phyloP scores from a whole-genome alignment of 2,888 invertebrate genomes.

The Choreutis nemorana region DNA sequence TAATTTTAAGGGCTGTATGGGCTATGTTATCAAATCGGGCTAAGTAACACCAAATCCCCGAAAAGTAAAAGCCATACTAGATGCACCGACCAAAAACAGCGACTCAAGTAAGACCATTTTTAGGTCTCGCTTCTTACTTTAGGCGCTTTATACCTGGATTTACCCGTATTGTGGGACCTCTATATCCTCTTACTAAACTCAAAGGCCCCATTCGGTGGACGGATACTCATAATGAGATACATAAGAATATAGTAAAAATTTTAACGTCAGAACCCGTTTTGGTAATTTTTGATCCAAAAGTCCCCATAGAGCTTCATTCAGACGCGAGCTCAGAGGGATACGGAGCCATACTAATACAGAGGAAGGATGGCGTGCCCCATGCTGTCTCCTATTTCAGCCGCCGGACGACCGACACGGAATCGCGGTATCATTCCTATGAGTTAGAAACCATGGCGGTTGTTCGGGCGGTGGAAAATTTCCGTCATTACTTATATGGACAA shows the following conservation, averaged over 20 bases:
- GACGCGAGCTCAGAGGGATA: constrained; percentile 18
- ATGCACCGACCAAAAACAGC: constrained; percentile 11
- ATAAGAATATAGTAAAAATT: too few species aligned
- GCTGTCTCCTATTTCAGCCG: neutral
- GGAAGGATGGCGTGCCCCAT: constrained; percentile 7
- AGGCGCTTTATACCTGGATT: constrained; percentile 17
- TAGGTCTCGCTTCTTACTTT: too few species aligned
- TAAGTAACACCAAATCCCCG: constrained; percentile 13
- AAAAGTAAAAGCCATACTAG: constrained; percentile 11
- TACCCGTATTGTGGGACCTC: constrained; percentile 12
- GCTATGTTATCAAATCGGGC: constrained; percentile 10
- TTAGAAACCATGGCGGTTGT: too few species aligned
- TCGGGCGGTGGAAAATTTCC: too few species aligned
- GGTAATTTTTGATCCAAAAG: constrained; percentile 14
- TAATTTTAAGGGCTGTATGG: constrained; percentile 16
- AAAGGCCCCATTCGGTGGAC: constrained; percentile 16
- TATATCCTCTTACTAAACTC: constrained; percentile 17
- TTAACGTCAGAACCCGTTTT: constrained; percentile 15
- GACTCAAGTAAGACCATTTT: constrained; percentile 15
- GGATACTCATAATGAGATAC: constrained; percentile 15
- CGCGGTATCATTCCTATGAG: too few species aligned
- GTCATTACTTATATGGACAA: too few species aligned
- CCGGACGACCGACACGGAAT: neutral
- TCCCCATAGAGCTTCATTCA: constrained; percentile 17
- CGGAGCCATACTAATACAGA: constrained; percentile 19